These are phyloP conservation scores for Poeciliopsis turneri DNA, from an alignment of 2,797 vertebrate genomes.

Conservation along the genomic window DNA sequence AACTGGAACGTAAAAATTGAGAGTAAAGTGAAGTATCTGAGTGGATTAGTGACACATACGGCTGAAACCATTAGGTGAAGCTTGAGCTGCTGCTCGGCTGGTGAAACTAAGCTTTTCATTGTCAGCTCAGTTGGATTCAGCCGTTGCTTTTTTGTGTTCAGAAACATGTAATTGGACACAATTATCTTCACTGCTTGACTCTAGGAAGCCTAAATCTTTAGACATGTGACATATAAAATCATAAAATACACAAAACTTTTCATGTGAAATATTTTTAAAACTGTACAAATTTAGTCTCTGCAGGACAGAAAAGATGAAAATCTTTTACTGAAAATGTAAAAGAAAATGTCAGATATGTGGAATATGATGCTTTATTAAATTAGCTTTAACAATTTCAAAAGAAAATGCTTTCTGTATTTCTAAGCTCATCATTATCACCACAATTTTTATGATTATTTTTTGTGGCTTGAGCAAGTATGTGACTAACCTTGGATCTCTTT, in stretches of 20 bases:
- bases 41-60: neutral
- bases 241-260: neutral
- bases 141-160: neutral
- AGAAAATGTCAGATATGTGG: neutral
- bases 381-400: neutral
- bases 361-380: neutral
- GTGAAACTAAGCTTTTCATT: neutral
- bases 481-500: conserved; percentile 40
- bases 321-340: neutral
- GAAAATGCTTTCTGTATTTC: neutral
- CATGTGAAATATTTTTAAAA: neutral
- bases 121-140: neutral
- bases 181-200: neutral
- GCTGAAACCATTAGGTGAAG: neutral
- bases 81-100: neutral
- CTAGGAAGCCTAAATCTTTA: neutral
- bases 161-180: neutral
- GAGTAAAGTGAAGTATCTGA: neutral
- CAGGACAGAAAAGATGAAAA: no score
- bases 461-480: conserved; percentile 2
- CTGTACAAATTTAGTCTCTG: neutral
- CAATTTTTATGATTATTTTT: conserved; percentile 3
- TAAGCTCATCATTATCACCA: neutral
- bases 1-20: neutral
- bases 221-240: neutral